Evolutionary conservation across 2,113 vertebrate species (phyloP), one percentile per base, ranked within the genome.

Genomic region (Struthidea cinerea): DNA sequence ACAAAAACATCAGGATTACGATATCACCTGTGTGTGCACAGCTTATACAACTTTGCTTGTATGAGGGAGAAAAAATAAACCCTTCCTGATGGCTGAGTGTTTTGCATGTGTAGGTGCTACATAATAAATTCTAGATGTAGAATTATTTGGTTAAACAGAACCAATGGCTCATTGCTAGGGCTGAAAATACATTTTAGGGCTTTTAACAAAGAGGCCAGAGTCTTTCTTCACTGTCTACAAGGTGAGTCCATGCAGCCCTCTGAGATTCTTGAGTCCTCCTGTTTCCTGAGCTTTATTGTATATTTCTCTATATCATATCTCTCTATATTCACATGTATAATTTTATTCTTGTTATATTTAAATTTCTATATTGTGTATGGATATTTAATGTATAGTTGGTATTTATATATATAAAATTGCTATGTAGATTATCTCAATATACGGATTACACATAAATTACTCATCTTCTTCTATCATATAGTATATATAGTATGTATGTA

Each of bases 1-100:
- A 33, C 6, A 67, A 18, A 77, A 74, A 16, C 4, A 10, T 57
- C 32, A 49, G 8, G 8, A 3, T 37, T 67, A 22, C 0, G 0
- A 11, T 49, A 57, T 65, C 26, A 65, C 13, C 10, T 57, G 8
- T 20, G 14, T 49, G 15, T 49, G 16, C 32, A 65, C 22, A 77
- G 7, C 3, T 89, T 65, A 41, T 14, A n/a, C n/a, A 57, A 12
- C 39, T 42, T 69, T 91, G 37, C 27, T 53, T 78, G 24, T 49
- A 53, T 24, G 16, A 78, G 5, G 60, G 26, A 13, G 13, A 32
- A 84, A 65, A 65, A 82, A 18, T 3, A 67, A 17, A 14, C 11
- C 6, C 13, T 73, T 77, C 11, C 3, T 44, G 64, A 69, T 53
- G 30, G 13, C 5, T 73, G n/a, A 56, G 9, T 23, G 26, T 56